phyloP scores from a whole-genome alignment of 2,113 vertebrate species.

The Mixornis gularis region DNA sequence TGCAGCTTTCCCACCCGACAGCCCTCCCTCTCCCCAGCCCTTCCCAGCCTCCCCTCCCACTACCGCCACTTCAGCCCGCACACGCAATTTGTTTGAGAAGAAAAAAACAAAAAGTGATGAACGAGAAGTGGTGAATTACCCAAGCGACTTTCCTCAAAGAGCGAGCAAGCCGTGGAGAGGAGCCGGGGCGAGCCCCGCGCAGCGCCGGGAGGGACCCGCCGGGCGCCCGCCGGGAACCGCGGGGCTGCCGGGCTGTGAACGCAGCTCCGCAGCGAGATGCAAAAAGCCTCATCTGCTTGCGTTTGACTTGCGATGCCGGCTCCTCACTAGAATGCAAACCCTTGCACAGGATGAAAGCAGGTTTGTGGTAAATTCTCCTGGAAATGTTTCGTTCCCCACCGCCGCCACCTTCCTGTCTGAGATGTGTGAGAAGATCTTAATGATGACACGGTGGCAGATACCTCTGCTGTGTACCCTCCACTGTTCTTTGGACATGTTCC shows the following conservation, averaged over 20 bases:
- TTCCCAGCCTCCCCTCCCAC: background rate
- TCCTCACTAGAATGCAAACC: constrained; percentile 66
- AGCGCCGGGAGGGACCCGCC: background rate
- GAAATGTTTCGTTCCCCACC: background rate
- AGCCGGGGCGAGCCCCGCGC: background rate
- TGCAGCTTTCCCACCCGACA: constrained; percentile 14
- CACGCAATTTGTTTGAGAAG: constrained; percentile 4
- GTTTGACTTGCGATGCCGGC: constrained; percentile 53
- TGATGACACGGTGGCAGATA: constrained; percentile 4
- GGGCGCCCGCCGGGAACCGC: background rate
- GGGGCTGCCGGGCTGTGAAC: background rate
- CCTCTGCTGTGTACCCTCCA: constrained; percentile 30
- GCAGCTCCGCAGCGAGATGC: constrained; percentile 39
- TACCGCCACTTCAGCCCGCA: constrained; percentile 18
- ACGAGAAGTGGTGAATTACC: constrained; percentile 41
- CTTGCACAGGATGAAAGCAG: constrained; percentile 73
- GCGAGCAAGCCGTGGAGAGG: background rate
- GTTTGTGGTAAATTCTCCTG: constrained; percentile 59
- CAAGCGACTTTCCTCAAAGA: constrained; percentile 3
- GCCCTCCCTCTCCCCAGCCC: background rate
- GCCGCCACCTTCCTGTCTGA: background rate
- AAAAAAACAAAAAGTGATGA: constrained; percentile 14
- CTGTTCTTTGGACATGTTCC: constrained; percentile 43
- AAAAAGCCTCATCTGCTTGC: constrained; percentile 22
- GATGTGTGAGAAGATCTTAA: constrained; percentile 27